Base-by-base conservation (phyloP, 2,888 invertebrate species). In the Rhogogaster chlorosoma region DNA sequence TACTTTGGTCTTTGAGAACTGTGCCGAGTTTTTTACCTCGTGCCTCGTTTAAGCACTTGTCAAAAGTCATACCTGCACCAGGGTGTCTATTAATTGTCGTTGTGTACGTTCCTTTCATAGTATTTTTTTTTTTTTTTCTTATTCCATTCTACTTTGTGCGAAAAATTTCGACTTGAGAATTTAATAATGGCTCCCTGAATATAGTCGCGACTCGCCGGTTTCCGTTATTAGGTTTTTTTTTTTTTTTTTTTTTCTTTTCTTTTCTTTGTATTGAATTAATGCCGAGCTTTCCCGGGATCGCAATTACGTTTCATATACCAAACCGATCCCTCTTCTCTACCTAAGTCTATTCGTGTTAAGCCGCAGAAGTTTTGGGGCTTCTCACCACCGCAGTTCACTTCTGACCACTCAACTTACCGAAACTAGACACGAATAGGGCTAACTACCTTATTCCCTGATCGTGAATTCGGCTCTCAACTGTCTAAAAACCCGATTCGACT, bases 321-420 rank as follows among this genome's bases (percentile, higher is more conserved):
- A 77, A 49, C 77, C 18, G 22, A 77, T 18, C 77, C 38, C 6
- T 15, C n/a, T 10, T 2, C 22, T 26, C 73, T 15, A 10, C 5
- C 77, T 26, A 53, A 53, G 77, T 77, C 53, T 53, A 77, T 77
- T 53, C n/a, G 49, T 18, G 77, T 36, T 77, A 77, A 77, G 53
- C 77, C 53, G 42, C 71, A 73, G 77, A 53, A 77, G 32, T 77
- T 77, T 29, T n/a, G 77, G 77, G 77, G 77, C 32, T 77, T 77
- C 77, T 53, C 53, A 29, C 29, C 77, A 10, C 71, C 71, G 71
- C 49, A 18, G 53, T 32, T 77, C 53, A 53, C 77, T 53, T 45
- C 32, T 77, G 77, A 53, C 32, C 45, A 18, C 53, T 53, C 77
- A 53, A 53, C 77, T 77, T 32, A 77, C 49, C 53, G 77, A 77